Base-by-base conservation (phyloP, 1,140 invertebrate genomes). In the Andricus grossulariae region DNA sequence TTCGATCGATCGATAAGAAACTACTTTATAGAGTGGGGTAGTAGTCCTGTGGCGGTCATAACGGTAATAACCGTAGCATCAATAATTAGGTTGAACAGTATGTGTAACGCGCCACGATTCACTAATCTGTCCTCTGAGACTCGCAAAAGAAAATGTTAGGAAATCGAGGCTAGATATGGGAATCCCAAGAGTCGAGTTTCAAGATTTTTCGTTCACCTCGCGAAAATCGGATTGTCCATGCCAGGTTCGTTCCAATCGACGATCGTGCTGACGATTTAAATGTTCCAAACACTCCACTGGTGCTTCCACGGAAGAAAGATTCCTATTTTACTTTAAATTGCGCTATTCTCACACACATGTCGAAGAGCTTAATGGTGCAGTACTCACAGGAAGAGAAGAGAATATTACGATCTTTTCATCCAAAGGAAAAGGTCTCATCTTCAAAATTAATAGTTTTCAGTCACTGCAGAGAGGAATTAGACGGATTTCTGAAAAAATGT, bases 11-110 rank as follows among this genome's bases (percentile, higher is more conserved):
- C 84, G 84, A 88, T 88, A 83, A 84, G 80, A 74, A 82, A 80
- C 80, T 82, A 80, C 78, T 87, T 86, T 83, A 86, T 82, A 82
- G 81, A 81, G 76, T 80, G 82, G 78, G 80, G 81, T 82, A 83
- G 78, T 82, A 76, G 80, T 83, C 80, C 79, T 82, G 81, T 78
- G 78, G 80, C 80, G 77, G 76, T 76, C 82, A 84, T 84, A 85
- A 85, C 87, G 83, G 83, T 87, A 86, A 88, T 87, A 86, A 87
- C 83, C 82, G 85, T 88, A 87, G 87, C 83, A 83, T 87, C 82
- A 85, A 86, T 88, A 88, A 89, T 87, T 87, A 88, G 82, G 77
- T 57, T 79, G 76, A 75, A n/a, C 76, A 75, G 71, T 81, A 80
- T 79, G 75, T 81, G 83, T 84, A 86, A 83, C 80, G 75, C 71